These are phyloP conservation scores for Thaumatotibia leucotreta DNA, from an alignment of 1,140 invertebrate species.

Conservation along the genomic window DNA sequence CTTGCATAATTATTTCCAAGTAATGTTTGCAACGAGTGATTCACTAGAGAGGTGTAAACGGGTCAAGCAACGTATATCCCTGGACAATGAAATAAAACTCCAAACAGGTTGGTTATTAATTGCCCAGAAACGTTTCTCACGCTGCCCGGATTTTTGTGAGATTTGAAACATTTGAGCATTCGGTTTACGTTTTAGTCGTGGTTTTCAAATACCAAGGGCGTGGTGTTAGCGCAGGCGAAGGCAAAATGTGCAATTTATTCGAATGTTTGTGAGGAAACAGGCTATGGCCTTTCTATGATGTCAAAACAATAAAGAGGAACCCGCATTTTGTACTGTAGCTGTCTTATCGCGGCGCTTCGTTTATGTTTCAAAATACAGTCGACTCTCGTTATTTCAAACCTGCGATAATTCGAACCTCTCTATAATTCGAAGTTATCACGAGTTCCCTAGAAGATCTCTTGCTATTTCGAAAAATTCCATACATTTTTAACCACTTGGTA, in stretches of 20 bases:
- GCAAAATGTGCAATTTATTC: neutral
- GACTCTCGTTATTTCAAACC: too few relatives aligned
- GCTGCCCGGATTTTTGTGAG: conserved; percentile 17
- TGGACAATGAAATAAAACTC: conserved; percentile 37
- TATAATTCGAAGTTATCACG: too few relatives aligned
- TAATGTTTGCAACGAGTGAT: conserved; percentile 17
- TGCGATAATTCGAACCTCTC: too few relatives aligned
- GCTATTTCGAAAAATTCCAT: too few relatives aligned
- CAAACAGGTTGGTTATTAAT: conserved; percentile 34
- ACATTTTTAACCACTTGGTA: too few relatives aligned
- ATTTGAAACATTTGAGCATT: neutral
- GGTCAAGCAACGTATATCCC: neutral
- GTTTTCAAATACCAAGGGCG: neutral
- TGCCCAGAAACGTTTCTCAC: conserved; percentile 41
- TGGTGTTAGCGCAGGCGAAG: neutral
- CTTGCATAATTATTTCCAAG: conserved; percentile 11
- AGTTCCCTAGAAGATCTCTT: too few relatives aligned
- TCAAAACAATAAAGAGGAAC: neutral
- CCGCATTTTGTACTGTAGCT: neutral
- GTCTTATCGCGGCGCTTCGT: neutral
- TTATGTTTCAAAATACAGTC: too few relatives aligned
- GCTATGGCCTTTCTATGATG: neutral
- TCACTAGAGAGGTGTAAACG: conserved; percentile 16
- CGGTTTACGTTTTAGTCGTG: neutral
- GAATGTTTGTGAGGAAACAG: neutral